These are phyloP conservation scores for Sinocyclocheilus grahami DNA, from an alignment of 2,113 vertebrate species.

Conservation along the genomic window DNA sequence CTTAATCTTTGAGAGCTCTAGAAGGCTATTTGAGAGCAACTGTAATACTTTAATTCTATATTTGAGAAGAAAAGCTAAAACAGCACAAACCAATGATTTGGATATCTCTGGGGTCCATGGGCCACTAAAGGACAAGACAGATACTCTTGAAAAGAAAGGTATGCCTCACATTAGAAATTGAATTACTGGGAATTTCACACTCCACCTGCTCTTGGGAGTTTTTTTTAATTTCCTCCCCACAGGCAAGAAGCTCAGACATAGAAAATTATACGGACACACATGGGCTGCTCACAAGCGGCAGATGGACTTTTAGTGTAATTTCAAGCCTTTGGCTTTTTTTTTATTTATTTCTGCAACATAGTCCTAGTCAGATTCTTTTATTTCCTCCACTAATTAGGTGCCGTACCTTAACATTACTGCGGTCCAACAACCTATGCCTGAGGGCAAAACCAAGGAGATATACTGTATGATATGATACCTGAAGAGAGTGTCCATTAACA, in stretches of 20 bases:
- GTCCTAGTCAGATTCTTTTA: conserved; percentile 4
- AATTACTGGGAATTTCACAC: conserved; percentile 70
- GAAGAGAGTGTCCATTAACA: not conserved
- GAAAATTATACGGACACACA: conserved; percentile 34
- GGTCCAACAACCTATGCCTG: not conserved
- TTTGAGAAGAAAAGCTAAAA: conserved; percentile 7
- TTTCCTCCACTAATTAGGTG: conserved; percentile 30
- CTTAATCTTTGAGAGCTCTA: not conserved
- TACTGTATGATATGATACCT: not conserved
- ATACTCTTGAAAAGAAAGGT: conserved; percentile 42
- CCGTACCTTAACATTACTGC: not conserved
- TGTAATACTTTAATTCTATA: not conserved
- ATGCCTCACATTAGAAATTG: conserved; percentile 68
- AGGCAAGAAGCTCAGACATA: conserved; percentile 17
- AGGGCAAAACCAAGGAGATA: not conserved
- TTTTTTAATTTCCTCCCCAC: conserved; percentile 42
- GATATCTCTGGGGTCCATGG: not conserved
- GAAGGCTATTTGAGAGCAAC: not conserved
- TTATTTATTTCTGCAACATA: not conserved
- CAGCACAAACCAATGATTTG: conserved; percentile 12
- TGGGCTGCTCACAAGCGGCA: conserved; percentile 16
- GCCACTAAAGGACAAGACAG: conserved; percentile 40
- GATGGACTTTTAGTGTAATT: conserved; percentile 44
- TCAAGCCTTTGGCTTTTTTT: conserved; percentile 17
- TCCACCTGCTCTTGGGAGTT: conserved; percentile 62